Conservation (phyloP, 2,797 vertebrate genomes). For the Neostethus bicornis region DNA sequence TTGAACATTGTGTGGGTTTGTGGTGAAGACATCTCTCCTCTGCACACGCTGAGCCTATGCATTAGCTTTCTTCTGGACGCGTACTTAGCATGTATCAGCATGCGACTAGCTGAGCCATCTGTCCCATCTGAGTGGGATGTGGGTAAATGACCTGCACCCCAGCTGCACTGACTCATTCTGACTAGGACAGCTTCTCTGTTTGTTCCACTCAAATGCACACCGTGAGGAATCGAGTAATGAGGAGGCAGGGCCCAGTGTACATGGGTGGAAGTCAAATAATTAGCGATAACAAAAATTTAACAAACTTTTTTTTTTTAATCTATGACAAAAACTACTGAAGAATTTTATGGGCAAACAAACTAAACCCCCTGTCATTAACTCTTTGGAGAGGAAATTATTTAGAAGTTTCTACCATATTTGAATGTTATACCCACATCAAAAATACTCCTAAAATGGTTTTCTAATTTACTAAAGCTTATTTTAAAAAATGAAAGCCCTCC, state of each 20-base stretch:
- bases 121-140: constrained; percentile 68
- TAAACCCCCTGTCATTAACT: no score
- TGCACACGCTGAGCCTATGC: constrained; percentile 21
- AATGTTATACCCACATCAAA: no score
- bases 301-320: constrained; percentile 31
- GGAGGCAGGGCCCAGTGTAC: constrained; percentile 7
- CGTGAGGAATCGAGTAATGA: constrained; percentile 14
- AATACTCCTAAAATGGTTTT: no score
- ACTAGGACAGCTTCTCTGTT: constrained; percentile 67
- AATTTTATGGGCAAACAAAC: constrained; percentile 30
- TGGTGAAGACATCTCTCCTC: constrained; percentile 11
- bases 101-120: constrained; percentile 67
- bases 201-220: constrained; percentile 58
- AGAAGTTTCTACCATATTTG: no score
- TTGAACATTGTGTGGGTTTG: neutral
- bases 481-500: no score
- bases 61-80: constrained; percentile 52
- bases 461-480: no score
- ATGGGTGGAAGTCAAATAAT: constrained; percentile 37
- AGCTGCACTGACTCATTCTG: constrained; percentile 77
- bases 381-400: no score
- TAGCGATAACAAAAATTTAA: constrained; percentile 43
- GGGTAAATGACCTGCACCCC: constrained; percentile 76
- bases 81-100: constrained; percentile 59
- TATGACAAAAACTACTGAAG: constrained; percentile 25